Base-by-base conservation (phyloP, 1,140 invertebrate genomes). In the Globodera rostochiensis region DNA sequence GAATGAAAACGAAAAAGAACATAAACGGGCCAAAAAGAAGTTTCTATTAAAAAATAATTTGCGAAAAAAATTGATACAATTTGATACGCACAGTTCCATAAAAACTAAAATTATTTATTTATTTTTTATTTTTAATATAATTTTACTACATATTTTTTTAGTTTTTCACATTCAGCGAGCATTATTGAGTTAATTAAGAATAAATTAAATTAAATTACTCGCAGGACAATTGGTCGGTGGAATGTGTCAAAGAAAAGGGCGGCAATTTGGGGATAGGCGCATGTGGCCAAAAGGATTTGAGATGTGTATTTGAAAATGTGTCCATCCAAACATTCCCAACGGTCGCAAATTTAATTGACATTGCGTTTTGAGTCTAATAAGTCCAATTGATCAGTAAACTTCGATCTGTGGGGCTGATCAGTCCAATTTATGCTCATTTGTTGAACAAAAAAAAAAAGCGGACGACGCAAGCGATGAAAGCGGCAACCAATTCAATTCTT, bases 401-500 rank as follows among this genome's bases (percentile, higher is more conserved):
- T 36, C 36, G 36, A 36, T 36, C 36, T 3, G 36, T 36, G 36
- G 36, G 36, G 36, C 36, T 36, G 36, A 36, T 36, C 36, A 36
- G 36, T 36, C 36, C 36, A 25, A 25, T 25, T 25, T 25, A 25
- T 25, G 25, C 25, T 25, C 25, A 36, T 36, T 36, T 36, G 73
- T 53, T 53, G 50, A 7, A 53, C 50, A 50, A 50, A 11, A 25
- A 50, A 50, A 11, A 25, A 25, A 25, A 25, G 25, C 25, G 25
- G 25, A 25, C 25, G 11, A 13, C 2, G 15, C 15, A 71, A 71
- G 25, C 69, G 45, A 78, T 78, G 21, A 70, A 78, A 15, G 13
- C 77, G 46, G 64, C 77, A 25, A 64, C 77, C 49, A 70, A 70
- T 45, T 78, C 77, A 47, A 45, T 78, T 69, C 13, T 78, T 13